Conservation (phyloP, 1,140 invertebrate genomes). For the Ips nitidus region DNA sequence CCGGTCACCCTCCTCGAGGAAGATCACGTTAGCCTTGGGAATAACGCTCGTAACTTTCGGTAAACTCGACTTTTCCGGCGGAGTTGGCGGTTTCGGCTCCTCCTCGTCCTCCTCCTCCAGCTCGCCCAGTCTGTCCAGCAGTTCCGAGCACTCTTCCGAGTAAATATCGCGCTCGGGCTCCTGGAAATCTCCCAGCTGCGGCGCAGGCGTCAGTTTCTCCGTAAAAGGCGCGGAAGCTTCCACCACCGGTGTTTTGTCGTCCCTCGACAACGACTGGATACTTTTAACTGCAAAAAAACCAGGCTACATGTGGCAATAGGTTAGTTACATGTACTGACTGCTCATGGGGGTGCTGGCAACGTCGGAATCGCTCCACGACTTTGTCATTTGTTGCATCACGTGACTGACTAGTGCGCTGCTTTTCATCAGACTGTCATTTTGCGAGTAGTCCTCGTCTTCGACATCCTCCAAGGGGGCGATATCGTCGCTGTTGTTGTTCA, state of each 20-base stretch:
- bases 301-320: too few relatives aligned
- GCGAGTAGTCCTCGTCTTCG: slow-evolving; percentile 78
- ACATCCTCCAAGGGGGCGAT: slow-evolving; percentile 84
- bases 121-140: slow-evolving; percentile 47
- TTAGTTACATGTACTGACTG: slow-evolving; percentile 54
- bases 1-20: slow-evolving; percentile 17
- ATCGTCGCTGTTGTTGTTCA: slow-evolving; percentile 88
- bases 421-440: slow-evolving; percentile 58
- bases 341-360: slow-evolving; percentile 71
- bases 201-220: slow-evolving; percentile 42
- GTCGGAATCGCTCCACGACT: slow-evolving; percentile 74
- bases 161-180: slow-evolving; percentile 48
- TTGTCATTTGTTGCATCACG: slow-evolving; percentile 84
- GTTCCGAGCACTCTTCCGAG: slow-evolving; percentile 48
- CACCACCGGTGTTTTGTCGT: slow-evolving; percentile 52
- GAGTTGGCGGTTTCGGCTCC: background rate
- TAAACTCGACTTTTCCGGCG: slow-evolving; percentile 26
- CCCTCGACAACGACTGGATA: slow-evolving; percentile 50
- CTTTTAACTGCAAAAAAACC: slow-evolving; percentile 49
- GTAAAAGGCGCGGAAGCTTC: slow-evolving; percentile 45
- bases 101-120: slow-evolving; percentile 37
- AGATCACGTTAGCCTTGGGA: background rate
- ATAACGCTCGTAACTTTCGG: slow-evolving; percentile 8
- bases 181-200: slow-evolving; percentile 46
- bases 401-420: slow-evolving; percentile 68